A percentile compares a stretch with the other conserved stretches of the same genome.
Conservation (phyloP, 2,113 vertebrate species). For the Eubucco bourcierii region DNA sequence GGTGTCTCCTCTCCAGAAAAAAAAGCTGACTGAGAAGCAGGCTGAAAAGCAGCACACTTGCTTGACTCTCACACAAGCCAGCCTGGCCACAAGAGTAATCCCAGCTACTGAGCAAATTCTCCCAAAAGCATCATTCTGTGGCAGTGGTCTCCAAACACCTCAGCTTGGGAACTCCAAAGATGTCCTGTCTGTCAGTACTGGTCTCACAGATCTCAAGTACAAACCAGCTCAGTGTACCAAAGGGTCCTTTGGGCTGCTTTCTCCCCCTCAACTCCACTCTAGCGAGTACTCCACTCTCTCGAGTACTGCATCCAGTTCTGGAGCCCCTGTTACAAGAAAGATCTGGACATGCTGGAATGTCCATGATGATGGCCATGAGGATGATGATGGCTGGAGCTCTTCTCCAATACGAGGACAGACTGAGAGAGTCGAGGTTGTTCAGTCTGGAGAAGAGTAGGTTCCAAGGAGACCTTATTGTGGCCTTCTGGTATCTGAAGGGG, state of each 20-base stretch:
- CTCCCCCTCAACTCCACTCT: too few species aligned
- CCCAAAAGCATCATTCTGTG: not conserved
- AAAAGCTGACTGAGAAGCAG: not conserved
- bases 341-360: too few species aligned
- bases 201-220: not conserved
- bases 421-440: too few species aligned
- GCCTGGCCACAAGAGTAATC: not conserved
- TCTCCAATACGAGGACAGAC: too few species aligned
- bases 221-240: not conserved
- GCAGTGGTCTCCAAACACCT: not conserved
- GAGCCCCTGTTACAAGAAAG: too few species aligned
- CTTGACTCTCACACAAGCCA: not conserved
- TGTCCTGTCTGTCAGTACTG: accelerated
- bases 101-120: not conserved
- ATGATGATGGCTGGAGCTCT: too few species aligned
- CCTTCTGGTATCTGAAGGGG: too few species aligned
- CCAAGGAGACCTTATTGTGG: too few species aligned
- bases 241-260: not conserved
- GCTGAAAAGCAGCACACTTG: not conserved
- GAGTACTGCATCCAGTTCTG: too few species aligned
- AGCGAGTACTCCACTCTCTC: too few species aligned
- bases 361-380: too few species aligned
- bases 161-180: not conserved
- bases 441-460: too few species aligned
- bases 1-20: not conserved